Percentiles rank a stretch among this genome's conserved stretches.
phyloP scores from a whole-genome alignment of 2,113 vertebrate genomes.

The Actinemys pallida region DNA sequence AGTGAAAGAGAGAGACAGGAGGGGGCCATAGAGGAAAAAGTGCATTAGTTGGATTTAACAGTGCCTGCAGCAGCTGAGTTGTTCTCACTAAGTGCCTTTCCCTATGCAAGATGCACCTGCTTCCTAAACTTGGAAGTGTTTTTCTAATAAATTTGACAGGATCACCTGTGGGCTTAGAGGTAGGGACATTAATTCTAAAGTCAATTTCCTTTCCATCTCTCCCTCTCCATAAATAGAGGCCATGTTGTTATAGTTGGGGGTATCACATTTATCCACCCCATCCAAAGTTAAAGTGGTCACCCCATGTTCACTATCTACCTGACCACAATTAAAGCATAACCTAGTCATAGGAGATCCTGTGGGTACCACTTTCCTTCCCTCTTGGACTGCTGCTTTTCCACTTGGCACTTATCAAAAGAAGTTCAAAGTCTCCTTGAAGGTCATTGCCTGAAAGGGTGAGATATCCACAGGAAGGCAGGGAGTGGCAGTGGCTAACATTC shows the following conservation, averaged over 20 bases:
- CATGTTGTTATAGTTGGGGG: neutral
- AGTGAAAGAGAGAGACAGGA: slow-evolving; percentile 65
- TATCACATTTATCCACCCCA: neutral
- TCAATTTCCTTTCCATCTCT: neutral
- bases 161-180: neutral
- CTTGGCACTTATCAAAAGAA: neutral
- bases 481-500: neutral
- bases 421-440: neutral
- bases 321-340: neutral
- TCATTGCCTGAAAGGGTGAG: neutral
- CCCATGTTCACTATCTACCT: fast-evolving
- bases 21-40: slow-evolving; percentile 4
- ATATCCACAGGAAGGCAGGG: neutral
- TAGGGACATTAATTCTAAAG: slow-evolving; percentile 1
- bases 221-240: neutral
- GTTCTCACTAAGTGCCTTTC: slow-evolving; percentile 25
- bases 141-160: slow-evolving; percentile 20
- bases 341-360: neutral
- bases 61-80: slow-evolving; percentile 56
- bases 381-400: neutral
- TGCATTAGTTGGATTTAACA: slow-evolving; percentile 53
- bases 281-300: neutral
- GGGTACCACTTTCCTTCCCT: neutral
- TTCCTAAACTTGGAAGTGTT: slow-evolving; percentile 34
- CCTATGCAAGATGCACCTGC: slow-evolving; percentile 13